Evolutionary conservation across 2,113 vertebrate genomes (phyloP), one percentile per base, ranked within the genome.

Genomic region (Zosterops lateralis): DNA sequence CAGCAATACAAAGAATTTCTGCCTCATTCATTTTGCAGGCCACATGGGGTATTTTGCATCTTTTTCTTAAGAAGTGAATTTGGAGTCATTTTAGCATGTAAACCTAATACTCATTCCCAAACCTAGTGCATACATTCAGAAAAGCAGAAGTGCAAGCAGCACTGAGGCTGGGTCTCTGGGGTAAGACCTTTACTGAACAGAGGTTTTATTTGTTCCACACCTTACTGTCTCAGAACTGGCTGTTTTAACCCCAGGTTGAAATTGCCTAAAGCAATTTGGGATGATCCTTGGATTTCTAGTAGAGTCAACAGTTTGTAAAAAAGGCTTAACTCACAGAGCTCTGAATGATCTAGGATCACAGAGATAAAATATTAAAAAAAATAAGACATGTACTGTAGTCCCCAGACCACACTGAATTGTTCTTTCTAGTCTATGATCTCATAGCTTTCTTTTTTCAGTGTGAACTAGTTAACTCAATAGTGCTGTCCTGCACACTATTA

Each of bases 401-500:
- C 29, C 29, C 18, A 72, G n/a, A 53, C 2, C 71, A 20, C 15
- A 64, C 0, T n/a, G 11, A 62, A 38, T 53, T 87, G 6, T 53
- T 81, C 17, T 60, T 15, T 75, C 22, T 14, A 21, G 11, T 36
- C n/a, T 77, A 1, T 45, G 32, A 92, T 76, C 36, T 78, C 20
- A 66, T 65, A 21, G 4, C 4, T 87, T 89, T 77, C 3, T 57
- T 68, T 64, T 53, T 16, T 19, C 61, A 31, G 17, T 57, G 14
- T 56, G 16, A 78, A 17, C 7, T 50, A 72, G 28, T 61, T 61
- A 84, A 89, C 40, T 31, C 14, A 61, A 25, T 8, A 29, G 11
- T 34, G 3, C 5, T 92, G 1, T 60, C 4, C 17, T 18, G 8
- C 2, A 3, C 3, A 2, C 1, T 40, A 25, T n/a, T 60, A 17